Conservation (phyloP, 1,140 invertebrate species). For the Ylistrum balloti region DNA sequence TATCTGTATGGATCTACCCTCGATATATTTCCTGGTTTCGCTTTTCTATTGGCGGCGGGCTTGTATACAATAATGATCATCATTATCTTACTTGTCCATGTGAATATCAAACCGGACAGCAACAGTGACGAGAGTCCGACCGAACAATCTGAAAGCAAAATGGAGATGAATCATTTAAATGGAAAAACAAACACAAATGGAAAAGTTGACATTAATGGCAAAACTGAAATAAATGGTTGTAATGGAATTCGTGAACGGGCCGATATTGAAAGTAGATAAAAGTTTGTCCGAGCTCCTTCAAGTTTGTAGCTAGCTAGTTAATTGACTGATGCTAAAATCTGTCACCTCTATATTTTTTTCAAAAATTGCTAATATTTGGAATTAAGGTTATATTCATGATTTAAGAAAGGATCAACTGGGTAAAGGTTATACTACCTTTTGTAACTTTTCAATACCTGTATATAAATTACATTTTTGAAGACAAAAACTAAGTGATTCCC, state of each 20-base stretch:
- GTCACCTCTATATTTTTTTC: no score
- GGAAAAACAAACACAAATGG: not conserved
- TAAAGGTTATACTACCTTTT: no score
- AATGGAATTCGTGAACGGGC: not conserved
- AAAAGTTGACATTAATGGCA: not conserved
- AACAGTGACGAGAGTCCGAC: not conserved
- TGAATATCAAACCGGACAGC: slow-evolving; percentile 48
- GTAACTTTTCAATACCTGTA: no score
- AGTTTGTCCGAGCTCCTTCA: not conserved
- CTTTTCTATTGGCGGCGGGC: slow-evolving; percentile 69
- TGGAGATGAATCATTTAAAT: slow-evolving; percentile 14
- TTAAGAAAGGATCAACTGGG: no score
- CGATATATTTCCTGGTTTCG: slow-evolving; percentile 66
- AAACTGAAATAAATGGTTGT: not conserved
- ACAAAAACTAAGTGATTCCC: no score
- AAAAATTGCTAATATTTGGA: no score
- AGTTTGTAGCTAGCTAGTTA: no score
- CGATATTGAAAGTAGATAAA: slow-evolving; percentile 28
- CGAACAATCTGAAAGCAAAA: not conserved
- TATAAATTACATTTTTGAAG: no score
- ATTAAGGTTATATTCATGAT: no score
- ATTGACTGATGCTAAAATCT: no score
- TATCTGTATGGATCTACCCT: slow-evolving; percentile 67
- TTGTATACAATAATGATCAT: slow-evolving; percentile 60
- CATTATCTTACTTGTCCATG: slow-evolving; percentile 54